These are phyloP conservation scores for Panthera tigris DNA, from an alignment of 2,113 vertebrate genomes.

Conservation along the genomic window DNA sequence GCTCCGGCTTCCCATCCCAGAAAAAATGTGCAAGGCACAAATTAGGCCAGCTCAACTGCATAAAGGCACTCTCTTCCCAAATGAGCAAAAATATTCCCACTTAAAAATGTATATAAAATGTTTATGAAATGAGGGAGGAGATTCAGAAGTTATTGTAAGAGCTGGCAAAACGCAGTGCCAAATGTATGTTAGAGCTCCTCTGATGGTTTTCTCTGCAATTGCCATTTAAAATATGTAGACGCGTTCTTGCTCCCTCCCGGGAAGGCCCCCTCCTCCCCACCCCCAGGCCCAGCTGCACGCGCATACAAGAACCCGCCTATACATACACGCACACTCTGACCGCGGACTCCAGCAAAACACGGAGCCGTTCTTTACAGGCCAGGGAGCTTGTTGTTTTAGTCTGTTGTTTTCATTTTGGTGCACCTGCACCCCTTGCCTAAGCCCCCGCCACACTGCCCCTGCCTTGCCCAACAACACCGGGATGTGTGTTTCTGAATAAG, in stretches of 20 bases:
- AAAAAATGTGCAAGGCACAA: constrained; percentile 31
- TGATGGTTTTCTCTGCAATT: constrained; percentile 41
- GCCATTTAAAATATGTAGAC: constrained; percentile 51
- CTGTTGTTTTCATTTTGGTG: constrained; percentile 77
- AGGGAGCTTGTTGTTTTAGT: constrained; percentile 72
- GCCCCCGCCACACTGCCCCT: constrained; percentile 55
- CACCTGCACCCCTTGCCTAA: constrained; percentile 69
- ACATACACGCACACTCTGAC: neutral
- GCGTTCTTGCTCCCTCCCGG: neutral
- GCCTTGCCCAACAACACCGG: constrained; percentile 52
- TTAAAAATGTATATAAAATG: constrained; percentile 64
- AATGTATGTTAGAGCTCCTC: neutral
- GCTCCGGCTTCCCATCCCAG: neutral
- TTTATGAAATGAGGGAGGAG: constrained; percentile 59
- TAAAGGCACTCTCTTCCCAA: constrained; percentile 62
- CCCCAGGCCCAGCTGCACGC: constrained; percentile 18
- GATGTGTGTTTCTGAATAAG: constrained; percentile 73
- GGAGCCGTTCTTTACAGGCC: constrained; percentile 59
- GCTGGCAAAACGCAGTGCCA: constrained; percentile 36
- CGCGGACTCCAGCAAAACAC: constrained; percentile 49
- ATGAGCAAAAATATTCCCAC: constrained; percentile 42
- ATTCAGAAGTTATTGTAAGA: constrained; percentile 60
- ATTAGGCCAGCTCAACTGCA: neutral
- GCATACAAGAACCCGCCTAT: constrained; percentile 26
- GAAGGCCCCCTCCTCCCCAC: neutral